A percentile compares a stretch with the other conserved stretches of the same genome.
Conservation (phyloP, 2,797 vertebrate species). For the Xiphophorus birchmanni region DNA sequence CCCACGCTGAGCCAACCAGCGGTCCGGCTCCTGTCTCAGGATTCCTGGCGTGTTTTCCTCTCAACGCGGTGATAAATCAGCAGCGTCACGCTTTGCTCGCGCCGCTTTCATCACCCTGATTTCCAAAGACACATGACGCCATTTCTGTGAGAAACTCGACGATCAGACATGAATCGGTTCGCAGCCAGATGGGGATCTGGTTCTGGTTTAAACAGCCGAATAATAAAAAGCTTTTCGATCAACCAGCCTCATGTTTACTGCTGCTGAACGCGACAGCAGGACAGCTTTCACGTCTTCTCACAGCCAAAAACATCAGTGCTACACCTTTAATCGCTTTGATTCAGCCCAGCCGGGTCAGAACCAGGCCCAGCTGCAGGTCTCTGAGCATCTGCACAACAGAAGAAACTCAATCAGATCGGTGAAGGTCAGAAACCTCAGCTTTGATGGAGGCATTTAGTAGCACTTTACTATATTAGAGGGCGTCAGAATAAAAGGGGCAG, state of each 20-base stretch:
- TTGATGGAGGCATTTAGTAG: background rate
- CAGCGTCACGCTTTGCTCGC: background rate
- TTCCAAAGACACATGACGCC: background rate
- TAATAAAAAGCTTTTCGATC: background rate
- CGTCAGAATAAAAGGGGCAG: background rate
- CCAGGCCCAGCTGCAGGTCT: background rate
- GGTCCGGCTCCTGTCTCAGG: conserved; percentile 12
- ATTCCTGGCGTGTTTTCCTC: conserved; percentile 5
- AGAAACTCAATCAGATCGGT: too few species aligned
- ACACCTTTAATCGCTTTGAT: background rate
- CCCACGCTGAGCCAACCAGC: background rate
- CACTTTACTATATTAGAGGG: background rate
- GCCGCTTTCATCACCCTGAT: background rate
- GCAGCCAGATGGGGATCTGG: background rate
- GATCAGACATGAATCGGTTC: background rate
- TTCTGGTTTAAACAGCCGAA: background rate
- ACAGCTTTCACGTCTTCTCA: background rate
- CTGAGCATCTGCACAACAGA: too few species aligned
- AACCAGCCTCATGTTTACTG: background rate
- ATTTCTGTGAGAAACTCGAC: background rate
- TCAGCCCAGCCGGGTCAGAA: background rate
- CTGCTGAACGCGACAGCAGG: background rate
- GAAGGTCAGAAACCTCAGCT: background rate
- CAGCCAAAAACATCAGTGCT: background rate
- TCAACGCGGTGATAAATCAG: background rate